Percentiles rank a stretch among this genome's conserved stretches.
Conservation (phyloP, 2,797 vertebrate species). For the Tenualosa ilisha region DNA sequence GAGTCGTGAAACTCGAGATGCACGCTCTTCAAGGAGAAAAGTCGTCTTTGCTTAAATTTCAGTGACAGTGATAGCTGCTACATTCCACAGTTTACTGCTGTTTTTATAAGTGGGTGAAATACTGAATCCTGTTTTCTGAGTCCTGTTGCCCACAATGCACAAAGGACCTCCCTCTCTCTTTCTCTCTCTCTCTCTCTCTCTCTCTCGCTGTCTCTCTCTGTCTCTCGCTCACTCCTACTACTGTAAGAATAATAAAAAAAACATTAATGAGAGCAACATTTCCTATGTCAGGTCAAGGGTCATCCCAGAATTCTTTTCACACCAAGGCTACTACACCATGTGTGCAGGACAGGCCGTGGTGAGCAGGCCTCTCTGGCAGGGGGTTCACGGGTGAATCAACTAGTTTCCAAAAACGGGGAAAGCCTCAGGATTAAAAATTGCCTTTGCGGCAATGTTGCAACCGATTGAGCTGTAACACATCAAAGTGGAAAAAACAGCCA, state of each 20-base stretch:
- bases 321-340: conserved; percentile 34
- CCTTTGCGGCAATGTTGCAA: conserved; percentile 39
- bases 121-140: conserved; percentile 24
- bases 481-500: conserved; percentile 44
- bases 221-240: neutral
- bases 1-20: neutral
- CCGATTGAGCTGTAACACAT: conserved; percentile 40
- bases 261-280: neutral
- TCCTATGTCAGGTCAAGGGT: neutral
- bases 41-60: conserved; percentile 31
- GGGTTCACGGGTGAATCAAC: conserved; percentile 2
- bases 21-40: neutral
- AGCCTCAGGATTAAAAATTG: conserved; percentile 38
- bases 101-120: conserved; percentile 38
- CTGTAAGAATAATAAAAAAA: neutral
- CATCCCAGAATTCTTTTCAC: conserved; percentile 39
- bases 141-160: conserved; percentile 32
- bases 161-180: neutral
- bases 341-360: neutral
- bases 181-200: neutral
- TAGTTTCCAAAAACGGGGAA: conserved; percentile 34
- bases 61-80: conserved; percentile 4
- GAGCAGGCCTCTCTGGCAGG: neutral
- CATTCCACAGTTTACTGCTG: conserved; percentile 46
- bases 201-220: neutral